Evolutionary conservation across 2,113 vertebrate species (phyloP), one percentile per base, ranked within the genome.

Genomic region (Delphinapterus leucas): DNA sequence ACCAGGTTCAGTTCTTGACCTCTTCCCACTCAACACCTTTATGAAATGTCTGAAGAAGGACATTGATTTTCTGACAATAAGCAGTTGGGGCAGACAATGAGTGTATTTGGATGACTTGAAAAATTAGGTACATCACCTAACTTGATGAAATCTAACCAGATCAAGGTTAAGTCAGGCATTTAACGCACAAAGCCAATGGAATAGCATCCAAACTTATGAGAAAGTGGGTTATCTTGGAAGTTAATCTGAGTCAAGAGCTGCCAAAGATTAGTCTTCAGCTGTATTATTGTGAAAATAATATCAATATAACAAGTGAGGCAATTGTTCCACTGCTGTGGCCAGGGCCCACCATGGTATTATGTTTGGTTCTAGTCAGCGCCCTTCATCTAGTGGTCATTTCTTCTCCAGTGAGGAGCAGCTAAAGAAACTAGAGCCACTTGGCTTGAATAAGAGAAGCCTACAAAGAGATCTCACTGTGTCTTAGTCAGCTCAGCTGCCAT

Each of bases 21-120:
- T 38, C n/a, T 90, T 77, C 38, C 25, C 67, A 60, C 53, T 96
- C 38, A 88, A 63, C 44, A 20, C 65, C 47, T 65, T 95, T 93
- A 92, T 87, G 70, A 97, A 95, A 90, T 81, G 73, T 95, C 79
- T 81, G 49, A 80, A 61, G 90, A 80, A 96, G 26, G 38, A 31
- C 70, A 93, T 77, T 95, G 93, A 90, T 96, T 97, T 97, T 84
- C 83, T 92, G 80, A 53, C 91, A 92, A 80, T 88, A 93, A 80
- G 28, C 53, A 74, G 68, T 38, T 87, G 36, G 65, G 28, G 21
- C 89, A 96, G 79, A 79, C 49, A 76, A 55, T 58, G 5, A 95
- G 65, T 73, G 4, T 55, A 60, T 86, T 20, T 94, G 79, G 86
- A 67, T 65, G n/a, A 31, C 44, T 83, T 93, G 63, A 31, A 93